phyloP scores from a whole-genome alignment of 2,888 invertebrate species.

The Nyleta sp. region DNA sequence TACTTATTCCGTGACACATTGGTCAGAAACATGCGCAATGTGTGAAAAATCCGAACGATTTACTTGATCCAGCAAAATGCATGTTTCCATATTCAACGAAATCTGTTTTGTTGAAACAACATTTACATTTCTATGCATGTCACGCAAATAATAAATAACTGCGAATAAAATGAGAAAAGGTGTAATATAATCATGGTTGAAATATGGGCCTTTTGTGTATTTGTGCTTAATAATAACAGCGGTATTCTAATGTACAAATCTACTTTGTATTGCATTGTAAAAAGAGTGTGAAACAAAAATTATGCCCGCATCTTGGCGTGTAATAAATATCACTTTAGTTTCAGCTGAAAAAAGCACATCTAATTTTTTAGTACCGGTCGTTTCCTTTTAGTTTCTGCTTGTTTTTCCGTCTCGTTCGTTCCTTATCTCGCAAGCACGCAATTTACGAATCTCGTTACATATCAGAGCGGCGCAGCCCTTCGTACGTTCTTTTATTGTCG shows the following conservation, averaged over 20 bases:
- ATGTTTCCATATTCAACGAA: too few relatives aligned
- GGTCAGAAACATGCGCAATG: too few relatives aligned
- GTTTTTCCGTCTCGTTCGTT: slow-evolving; percentile 35
- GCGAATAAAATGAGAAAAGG: slow-evolving; percentile 10
- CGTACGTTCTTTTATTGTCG: slow-evolving; percentile 41
- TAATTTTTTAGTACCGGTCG: slow-evolving; percentile 26
- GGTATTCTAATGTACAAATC: slow-evolving; percentile 6
- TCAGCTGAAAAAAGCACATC: slow-evolving; percentile 36
- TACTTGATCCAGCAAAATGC: too few relatives aligned
- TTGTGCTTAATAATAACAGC: slow-evolving; percentile 13
- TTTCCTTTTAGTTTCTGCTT: slow-evolving; percentile 30
- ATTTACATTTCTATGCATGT: too few relatives aligned
- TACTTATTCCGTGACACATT: too few relatives aligned
- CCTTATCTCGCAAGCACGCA: slow-evolving; percentile 44
- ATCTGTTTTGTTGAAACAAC: too few relatives aligned
- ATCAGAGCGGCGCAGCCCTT: slow-evolving; percentile 26
- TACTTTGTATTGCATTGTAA: slow-evolving; percentile 16
- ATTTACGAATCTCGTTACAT: slow-evolving; percentile 51
- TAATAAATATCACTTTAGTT: slow-evolving; percentile 47
- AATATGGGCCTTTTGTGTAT: slow-evolving; percentile 12
- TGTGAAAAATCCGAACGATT: not conserved
- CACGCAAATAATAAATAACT: not conserved
- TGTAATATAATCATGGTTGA: slow-evolving; percentile 1
- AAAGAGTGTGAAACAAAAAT: slow-evolving; percentile 27
- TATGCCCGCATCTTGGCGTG: slow-evolving; percentile 2